phyloP scores from a whole-genome alignment of 2,113 vertebrate species.

The Callithrix jacchus region DNA sequence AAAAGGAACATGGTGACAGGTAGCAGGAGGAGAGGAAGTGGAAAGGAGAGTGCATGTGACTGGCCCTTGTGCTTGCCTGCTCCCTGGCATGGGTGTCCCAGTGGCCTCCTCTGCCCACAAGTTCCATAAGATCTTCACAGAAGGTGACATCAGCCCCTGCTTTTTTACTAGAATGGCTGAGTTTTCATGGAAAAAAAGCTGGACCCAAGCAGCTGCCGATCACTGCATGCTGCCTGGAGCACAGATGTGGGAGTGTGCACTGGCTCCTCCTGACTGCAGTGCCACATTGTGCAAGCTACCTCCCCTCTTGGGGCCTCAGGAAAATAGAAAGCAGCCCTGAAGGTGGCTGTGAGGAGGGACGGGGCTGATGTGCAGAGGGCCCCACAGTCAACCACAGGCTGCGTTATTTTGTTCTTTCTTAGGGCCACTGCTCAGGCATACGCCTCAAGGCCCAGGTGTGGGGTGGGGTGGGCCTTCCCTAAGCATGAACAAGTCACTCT shows the following conservation, averaged over 20 bases:
- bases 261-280: no score
- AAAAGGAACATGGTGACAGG: not conserved
- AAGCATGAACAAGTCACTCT: accelerated
- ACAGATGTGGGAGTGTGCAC: not conserved
- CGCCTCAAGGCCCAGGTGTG: not conserved
- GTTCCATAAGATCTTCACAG: not conserved
- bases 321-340: no score
- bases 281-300: no score
- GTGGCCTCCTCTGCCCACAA: not conserved
- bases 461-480: accelerated
- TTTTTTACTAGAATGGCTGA: not conserved
- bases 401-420: not conserved
- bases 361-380: not conserved
- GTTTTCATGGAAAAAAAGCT: not conserved
- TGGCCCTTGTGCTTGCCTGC: no score
- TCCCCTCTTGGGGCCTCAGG: no score
- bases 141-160: not conserved
- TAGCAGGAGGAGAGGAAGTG: not conserved
- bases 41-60: no score
- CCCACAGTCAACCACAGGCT: accelerated
- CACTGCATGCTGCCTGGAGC: not conserved
- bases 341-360: no score
- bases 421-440: not conserved
- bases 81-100: not conserved
- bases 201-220: not conserved